Conservation (phyloP, 2,797 vertebrate species). For the Antrozous pallidus region DNA sequence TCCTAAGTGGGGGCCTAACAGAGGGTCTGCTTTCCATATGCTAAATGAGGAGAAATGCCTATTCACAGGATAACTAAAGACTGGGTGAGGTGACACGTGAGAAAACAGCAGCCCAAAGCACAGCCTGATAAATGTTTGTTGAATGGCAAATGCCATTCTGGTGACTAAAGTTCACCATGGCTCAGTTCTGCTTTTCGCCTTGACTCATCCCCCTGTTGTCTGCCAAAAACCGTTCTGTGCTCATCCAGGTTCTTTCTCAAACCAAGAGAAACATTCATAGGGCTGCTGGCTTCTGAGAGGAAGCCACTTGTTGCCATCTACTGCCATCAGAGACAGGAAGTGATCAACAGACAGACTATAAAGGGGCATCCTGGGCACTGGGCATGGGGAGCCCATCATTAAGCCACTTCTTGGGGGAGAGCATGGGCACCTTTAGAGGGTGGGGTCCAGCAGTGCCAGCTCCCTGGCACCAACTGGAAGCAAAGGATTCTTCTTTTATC, state of each 20-base stretch:
- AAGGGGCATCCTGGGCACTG: neutral
- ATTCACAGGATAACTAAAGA: neutral
- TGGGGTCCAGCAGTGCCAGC: neutral
- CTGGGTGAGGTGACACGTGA: neutral
- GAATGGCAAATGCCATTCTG: slow-evolving; percentile 49
- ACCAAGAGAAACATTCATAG: slow-evolving; percentile 1
- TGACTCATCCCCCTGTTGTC: neutral
- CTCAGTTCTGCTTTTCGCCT: slow-evolving; percentile 43
- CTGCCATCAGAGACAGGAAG: neutral
- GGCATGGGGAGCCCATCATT: neutral
- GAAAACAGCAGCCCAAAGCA: neutral
- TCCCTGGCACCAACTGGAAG: neutral
- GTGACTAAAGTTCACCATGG: slow-evolving; percentile 13
- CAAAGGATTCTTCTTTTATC: neutral
- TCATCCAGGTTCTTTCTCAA: slow-evolving; percentile 22
- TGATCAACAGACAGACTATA: neutral
- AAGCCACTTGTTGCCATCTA: neutral
- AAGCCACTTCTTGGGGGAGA: neutral
- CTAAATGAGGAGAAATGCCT: neutral
- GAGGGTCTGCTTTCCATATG: neutral
- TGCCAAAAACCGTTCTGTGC: slow-evolving; percentile 19
- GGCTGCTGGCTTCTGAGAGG: neutral
- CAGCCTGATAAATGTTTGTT: slow-evolving; percentile 33
- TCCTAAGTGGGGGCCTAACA: neutral
- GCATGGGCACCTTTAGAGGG: neutral